Base-by-base conservation (phyloP, 2,888 invertebrate genomes). In the Latrodectus elegans region DNA sequence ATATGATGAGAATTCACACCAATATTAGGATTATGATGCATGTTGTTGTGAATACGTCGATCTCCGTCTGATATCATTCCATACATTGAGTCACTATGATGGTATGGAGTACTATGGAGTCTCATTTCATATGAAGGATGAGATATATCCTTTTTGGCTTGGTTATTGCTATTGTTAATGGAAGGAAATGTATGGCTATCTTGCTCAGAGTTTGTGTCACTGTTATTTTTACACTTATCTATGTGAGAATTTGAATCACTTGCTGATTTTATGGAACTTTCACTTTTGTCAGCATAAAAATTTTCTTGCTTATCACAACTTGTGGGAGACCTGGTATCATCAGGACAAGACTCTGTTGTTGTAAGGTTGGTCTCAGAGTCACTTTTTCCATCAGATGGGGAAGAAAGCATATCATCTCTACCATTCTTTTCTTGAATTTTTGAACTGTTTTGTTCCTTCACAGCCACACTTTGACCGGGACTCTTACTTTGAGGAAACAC, bases 161-260 rank as follows among this genome's bases (percentile, higher is more conserved):
- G 77, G 70, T 84, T 88, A 84, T 88, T 88, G 88, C 84, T 88
- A 75, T 75, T 79, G 26, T 70, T 79, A 74, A 84, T 84, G 74
- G 88, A 88, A 79, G 83, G 75, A 83, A 88, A 88, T 26, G 84
- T 65, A 71, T 84, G 85, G 71, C 80, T 84, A 64, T 80, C 84
- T 22, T 72, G 83, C 49, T 76, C 76, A 55, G 86, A 81, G 26
- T 78, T 82, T 49, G 72, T 73, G 38, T 87, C 82, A 68, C 73
- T 73, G 49, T 82, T 86, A 71, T 75, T 60, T 70, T 79, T 83
- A 72, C 79, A 68, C 22, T 80, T 87, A 55, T 76, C 80, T 11
- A 71, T 22, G 38, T 70, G 88, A 22, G 84, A 81, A 55, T 81
- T 88, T n/a, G 80, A 85, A 53, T 84, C 79, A 51, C 67, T 70